phyloP scores from a whole-genome alignment of 2,797 vertebrate species.

The Helicolenus hilgendorfi region DNA sequence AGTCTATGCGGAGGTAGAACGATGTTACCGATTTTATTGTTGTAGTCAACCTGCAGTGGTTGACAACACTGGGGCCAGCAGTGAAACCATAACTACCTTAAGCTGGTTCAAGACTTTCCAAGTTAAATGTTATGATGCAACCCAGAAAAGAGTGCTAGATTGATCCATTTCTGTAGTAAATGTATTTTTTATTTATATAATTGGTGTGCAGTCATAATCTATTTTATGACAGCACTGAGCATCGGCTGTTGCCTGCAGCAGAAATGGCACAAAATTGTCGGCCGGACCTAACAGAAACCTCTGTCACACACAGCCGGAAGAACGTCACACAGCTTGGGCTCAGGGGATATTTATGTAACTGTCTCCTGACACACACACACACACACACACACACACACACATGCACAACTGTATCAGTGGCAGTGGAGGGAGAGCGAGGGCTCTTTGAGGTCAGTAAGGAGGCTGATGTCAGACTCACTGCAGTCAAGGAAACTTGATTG shows the following conservation, averaged over 20 bases:
- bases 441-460: conserved; percentile 64
- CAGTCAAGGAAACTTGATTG: conserved; percentile 38
- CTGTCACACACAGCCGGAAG: conserved; percentile 36
- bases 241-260: background rate
- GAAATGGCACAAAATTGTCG: background rate
- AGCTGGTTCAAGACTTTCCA: background rate
- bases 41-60: background rate
- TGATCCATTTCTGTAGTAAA: too few species aligned
- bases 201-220: background rate
- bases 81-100: background rate
- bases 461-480: conserved; percentile 58
- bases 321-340: conserved; percentile 54
- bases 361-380: conserved; percentile 18
- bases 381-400: too few species aligned
- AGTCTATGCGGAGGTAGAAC: too few species aligned
- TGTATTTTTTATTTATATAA: background rate
- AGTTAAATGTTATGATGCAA: background rate
- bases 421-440: conserved; percentile 26
- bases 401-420: conserved; percentile 58
- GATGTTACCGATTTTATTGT: too few species aligned
- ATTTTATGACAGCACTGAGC: background rate
- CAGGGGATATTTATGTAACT: conserved; percentile 72
- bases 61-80: background rate
- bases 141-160: background rate
- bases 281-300: conserved; percentile 20